A percentile compares a stretch with the other conserved stretches of the same genome.
These are phyloP conservation scores for Machaerirhynchus nigripectus DNA, from an alignment of 2,113 vertebrate genomes.

Conservation along the genomic window DNA sequence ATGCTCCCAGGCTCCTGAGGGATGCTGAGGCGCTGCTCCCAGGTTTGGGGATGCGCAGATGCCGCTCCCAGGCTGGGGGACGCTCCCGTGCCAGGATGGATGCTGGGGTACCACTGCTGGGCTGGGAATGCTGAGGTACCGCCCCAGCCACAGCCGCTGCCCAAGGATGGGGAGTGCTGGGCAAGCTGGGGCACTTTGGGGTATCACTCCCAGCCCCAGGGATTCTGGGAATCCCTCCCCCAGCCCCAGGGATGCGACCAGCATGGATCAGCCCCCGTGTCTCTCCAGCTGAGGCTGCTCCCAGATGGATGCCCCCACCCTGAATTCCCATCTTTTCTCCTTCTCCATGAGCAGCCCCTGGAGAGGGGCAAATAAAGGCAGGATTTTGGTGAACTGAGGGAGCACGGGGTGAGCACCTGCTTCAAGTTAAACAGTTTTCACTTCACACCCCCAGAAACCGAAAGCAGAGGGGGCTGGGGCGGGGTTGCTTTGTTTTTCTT, in stretches of 20 bases:
- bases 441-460: accelerated
- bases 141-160: background rate
- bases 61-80: accelerated
- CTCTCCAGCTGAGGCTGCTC: background rate
- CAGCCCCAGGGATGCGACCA: no score
- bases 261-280: no score
- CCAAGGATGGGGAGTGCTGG: background rate
- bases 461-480: background rate
- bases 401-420: background rate
- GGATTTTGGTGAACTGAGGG: background rate
- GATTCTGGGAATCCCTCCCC: background rate
- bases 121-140: background rate
- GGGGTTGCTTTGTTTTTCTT: accelerated
- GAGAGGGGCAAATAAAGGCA: background rate
- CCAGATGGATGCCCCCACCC: background rate
- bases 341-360: background rate
- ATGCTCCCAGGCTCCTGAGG: background rate
- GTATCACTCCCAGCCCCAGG: background rate
- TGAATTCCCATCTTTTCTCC: background rate
- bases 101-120: background rate
- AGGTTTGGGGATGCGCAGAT: background rate
- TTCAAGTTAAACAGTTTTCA: background rate
- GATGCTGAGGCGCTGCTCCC: background rate
- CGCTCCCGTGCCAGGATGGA: background rate
- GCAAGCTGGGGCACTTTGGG: background rate